A percentile compares a stretch with the other conserved stretches of the same genome.
These are phyloP conservation scores for Edolisoma coerulescens DNA, from an alignment of 2,113 vertebrate genomes.

Conservation along the genomic window DNA sequence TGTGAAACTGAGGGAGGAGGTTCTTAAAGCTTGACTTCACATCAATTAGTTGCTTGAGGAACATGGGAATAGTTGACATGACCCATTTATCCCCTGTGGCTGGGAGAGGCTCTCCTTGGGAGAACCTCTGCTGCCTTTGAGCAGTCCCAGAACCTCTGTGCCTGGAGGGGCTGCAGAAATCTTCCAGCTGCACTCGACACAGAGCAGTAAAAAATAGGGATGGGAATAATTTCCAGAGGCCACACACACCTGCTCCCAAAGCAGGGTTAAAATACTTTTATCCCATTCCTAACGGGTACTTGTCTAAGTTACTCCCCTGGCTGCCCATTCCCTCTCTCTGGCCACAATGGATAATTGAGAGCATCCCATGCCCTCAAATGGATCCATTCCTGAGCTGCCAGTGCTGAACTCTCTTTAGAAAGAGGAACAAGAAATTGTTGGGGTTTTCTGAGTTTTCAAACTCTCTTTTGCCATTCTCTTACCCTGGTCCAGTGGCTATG, in stretches of 20 bases:
- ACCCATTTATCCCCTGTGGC: not conserved
- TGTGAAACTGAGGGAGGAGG: not conserved
- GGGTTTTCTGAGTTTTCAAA: not conserved
- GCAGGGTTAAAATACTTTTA: not conserved
- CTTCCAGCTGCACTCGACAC: not conserved
- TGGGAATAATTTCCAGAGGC: not conserved
- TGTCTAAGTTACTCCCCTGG: not conserved
- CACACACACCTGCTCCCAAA: not conserved
- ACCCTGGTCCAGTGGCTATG: not conserved
- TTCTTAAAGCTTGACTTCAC: not conserved
- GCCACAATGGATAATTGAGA: not conserved
- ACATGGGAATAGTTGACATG: not conserved
- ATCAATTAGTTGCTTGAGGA: not conserved
- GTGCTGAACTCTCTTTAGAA: not conserved
- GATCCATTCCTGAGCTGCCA: not conserved
- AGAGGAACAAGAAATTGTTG: not conserved
- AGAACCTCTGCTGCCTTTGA: not conserved
- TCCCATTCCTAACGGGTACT: not conserved
- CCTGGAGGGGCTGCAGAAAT: not conserved
- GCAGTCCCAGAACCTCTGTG: not conserved
- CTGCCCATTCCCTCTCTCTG: not conserved
- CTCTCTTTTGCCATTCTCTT: not conserved
- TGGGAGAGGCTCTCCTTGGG: not conserved
- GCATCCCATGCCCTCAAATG: fast-evolving
- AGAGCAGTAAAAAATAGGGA: not conserved